Base-by-base conservation (phyloP, 1,140 invertebrate genomes). In the Cydia splendana region DNA sequence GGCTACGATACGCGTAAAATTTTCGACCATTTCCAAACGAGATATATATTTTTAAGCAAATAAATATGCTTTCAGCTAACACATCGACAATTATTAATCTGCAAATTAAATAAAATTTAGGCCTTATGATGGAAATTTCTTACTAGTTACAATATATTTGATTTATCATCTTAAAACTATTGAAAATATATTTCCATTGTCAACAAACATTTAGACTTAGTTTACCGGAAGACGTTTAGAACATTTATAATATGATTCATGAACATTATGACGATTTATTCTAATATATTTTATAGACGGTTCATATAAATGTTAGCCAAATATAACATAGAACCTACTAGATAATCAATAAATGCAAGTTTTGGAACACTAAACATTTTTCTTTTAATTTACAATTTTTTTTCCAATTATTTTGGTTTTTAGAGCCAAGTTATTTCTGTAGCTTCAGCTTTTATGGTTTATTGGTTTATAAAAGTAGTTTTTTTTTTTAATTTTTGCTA, bases 151-250 rank as follows among this genome's bases (percentile, higher is more conserved):
- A 45, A 74, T 51, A 74, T 30, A 74, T 53, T 74, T 51, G 0
- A 45, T 28, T 48, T 18, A 42, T 38, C 5, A 62, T 34, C 42
- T 71, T 71, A 71, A 15, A 42, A 71, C 38, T 71, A 62, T 75
- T 62, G 73, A 81, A 84, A 82, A 86, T 82, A 82, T 83, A 87
- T 86, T 87, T 86, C 84, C 88, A 89, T 75, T 88, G 88, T 85
- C 87, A 87, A 87, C 81, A 84, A 78, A 81, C 75, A 71, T 80
- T 28, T 42, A 45, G 51, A 75, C 7, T 28, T 38, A 76, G 4
- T 4, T 65, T 48, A 48, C 24, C 10, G 42, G 62, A 42, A 53
- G 12, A 81, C 71, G 78, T 57, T 65, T 80, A 77, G 9, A 77
- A 79, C 30, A 76, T 65, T 76, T 62, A 77, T 62, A 82, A 79